phyloP scores from a whole-genome alignment of 2,888 invertebrate genomes.

The Tupiocoris notatus region DNA sequence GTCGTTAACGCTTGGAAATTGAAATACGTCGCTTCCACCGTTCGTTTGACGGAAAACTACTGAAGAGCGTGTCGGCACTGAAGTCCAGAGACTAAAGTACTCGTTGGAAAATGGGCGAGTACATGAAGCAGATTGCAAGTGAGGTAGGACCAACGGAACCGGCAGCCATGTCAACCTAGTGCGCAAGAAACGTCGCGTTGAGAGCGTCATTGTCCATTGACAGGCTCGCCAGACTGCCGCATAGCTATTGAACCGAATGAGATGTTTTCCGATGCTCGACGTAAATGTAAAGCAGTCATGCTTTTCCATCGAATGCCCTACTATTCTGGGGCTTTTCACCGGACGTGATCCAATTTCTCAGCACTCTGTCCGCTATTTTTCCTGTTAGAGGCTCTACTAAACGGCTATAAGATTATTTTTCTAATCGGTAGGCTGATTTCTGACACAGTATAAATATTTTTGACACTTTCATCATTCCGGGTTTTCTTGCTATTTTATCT shows the following conservation, averaged over 20 bases:
- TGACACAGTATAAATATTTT: no score
- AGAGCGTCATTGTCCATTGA: neutral
- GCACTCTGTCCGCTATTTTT: no score
- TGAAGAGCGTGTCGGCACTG: neutral
- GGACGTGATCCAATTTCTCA: no score
- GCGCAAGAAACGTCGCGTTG: neutral
- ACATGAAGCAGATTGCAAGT: neutral
- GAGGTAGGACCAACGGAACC: neutral
- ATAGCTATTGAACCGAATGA: neutral
- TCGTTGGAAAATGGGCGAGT: neutral
- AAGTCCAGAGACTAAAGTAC: neutral
- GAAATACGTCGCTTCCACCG: neutral
- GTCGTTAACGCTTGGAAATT: neutral
- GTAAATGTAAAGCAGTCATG: neutral
- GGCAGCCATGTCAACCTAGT: neutral
- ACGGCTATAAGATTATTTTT: no score
- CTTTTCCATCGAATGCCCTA: no score
- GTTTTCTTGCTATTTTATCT: no score
- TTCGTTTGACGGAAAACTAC: neutral
- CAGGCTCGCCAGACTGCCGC: neutral
- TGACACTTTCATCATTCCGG: no score
- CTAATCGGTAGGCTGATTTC: no score
- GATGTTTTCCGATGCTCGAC: neutral
- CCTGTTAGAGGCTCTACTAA: no score
- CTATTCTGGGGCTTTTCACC: no score